Evolutionary conservation across 2,113 vertebrate species (phyloP).

Genomic region (Elaphurus davidianus): DNA sequence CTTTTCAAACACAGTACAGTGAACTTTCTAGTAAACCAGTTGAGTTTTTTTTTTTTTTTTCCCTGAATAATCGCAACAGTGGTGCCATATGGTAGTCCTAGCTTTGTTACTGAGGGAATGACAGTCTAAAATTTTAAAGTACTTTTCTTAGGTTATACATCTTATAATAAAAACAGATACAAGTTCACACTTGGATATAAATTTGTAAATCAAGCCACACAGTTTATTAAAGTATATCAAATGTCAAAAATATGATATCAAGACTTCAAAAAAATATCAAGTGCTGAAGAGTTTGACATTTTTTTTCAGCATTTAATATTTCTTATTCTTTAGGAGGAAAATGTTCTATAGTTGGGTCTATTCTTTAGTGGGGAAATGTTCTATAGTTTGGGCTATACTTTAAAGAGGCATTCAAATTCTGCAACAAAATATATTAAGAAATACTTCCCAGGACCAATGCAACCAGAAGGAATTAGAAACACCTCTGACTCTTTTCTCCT

Average conservation of each 20-base stretch:
- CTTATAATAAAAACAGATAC: not conserved
- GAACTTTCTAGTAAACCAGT: not conserved
- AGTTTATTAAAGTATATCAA: not conserved
- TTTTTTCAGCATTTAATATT: not conserved
- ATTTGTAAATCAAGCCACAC: not conserved
- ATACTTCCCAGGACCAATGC: not conserved
- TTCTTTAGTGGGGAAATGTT: not conserved
- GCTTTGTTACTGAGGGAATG: not conserved
- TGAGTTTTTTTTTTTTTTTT: not conserved
- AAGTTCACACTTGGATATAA: not conserved
- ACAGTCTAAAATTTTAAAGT: not conserved
- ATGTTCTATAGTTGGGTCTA: not conserved
- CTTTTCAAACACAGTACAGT: not conserved
- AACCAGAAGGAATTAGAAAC: constrained; percentile 24
- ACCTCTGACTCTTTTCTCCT: constrained; percentile 24
- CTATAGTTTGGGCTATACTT: not conserved
- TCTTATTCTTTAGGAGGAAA: not conserved
- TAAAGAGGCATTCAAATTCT: not conserved
- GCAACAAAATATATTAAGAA: not conserved
- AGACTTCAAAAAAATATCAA: not conserved
- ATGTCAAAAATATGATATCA: not conserved
- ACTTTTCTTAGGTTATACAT: not conserved
- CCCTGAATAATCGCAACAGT: not conserved
- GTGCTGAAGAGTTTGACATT: not conserved
- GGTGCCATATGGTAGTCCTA: not conserved